Percentiles rank a stretch among this genome's conserved stretches.
Conservation (phyloP, 1,140 invertebrate species). For the Centruroides sculpturatus region DNA sequence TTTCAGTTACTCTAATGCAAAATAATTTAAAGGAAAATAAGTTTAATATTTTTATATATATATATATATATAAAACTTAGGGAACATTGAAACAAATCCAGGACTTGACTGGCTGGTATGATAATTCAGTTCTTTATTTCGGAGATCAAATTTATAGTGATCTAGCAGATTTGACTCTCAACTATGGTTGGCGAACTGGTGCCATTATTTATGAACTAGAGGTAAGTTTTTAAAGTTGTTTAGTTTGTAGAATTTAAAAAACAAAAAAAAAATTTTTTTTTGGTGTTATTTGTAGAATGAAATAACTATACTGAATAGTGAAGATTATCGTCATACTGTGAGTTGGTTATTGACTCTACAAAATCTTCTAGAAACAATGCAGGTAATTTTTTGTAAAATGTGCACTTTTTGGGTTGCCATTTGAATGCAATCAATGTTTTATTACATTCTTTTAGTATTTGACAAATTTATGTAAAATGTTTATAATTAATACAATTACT, state of each 20-base stretch:
- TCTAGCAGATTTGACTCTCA: conserved; percentile 85
- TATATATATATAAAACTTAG: conserved; percentile 32
- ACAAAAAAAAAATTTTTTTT: too few relatives aligned
- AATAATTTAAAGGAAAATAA: too few relatives aligned
- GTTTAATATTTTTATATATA: too few relatives aligned
- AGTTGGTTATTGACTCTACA: conserved; percentile 89
- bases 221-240: conserved; percentile 21
- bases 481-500: too few relatives aligned
- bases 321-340: conserved; percentile 68
- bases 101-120: conserved; percentile 80
- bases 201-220: conserved; percentile 91
- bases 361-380: conserved; percentile 61
- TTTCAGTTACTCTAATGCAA: too few relatives aligned
- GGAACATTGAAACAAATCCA: conserved; percentile 83
- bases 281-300: conserved; percentile 77
- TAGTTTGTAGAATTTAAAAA: too few relatives aligned
- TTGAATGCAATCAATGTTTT: too few relatives aligned
- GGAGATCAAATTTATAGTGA: conserved; percentile 97
- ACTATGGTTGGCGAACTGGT: conserved; percentile 93
- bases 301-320: conserved; percentile 72
- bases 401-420: too few relatives aligned
- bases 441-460: too few relatives aligned
- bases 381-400: conserved; percentile 7
- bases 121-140: conserved; percentile 86
- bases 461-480: too few relatives aligned